These are phyloP conservation scores for Stercorarius parasiticus DNA, from an alignment of 2,113 vertebrate species.

Conservation along the genomic window DNA sequence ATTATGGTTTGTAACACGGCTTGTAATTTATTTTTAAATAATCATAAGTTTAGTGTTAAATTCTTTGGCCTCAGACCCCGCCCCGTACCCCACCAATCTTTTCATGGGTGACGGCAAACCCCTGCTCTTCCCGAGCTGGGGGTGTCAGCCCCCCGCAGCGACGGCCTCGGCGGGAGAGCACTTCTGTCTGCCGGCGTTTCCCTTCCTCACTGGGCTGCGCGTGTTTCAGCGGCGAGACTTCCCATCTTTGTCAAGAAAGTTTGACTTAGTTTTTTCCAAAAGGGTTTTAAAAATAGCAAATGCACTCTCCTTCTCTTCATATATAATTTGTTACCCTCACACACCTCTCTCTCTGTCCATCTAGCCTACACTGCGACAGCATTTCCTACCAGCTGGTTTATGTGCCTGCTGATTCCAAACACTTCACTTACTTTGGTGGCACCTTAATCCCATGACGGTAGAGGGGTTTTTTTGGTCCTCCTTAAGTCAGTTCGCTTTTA, in stretches of 20 bases:
- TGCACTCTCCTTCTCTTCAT: accelerated
- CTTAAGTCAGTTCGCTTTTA: not conserved
- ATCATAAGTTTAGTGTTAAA: not conserved
- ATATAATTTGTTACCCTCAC: not conserved
- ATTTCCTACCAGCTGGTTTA: not conserved
- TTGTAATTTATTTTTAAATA: constrained; percentile 18
- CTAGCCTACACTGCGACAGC: not conserved
- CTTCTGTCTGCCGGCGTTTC: not conserved
- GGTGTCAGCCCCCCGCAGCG: not conserved
- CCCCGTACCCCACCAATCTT: not conserved
- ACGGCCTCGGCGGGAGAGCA: not conserved
- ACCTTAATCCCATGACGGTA: not conserved
- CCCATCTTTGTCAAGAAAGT: not conserved
- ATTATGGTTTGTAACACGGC: not conserved
- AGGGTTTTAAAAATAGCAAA: not conserved
- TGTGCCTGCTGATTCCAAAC: not conserved
- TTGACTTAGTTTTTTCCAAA: not conserved
- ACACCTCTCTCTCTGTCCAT: not conserved
- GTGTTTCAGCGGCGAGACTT: not conserved
- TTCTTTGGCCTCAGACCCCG: not conserved
- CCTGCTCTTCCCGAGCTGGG: not conserved
- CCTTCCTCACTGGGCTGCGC: not conserved
- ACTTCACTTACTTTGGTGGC: not conserved
- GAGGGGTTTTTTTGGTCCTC: not conserved
- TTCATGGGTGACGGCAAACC: not conserved